Evolutionary conservation across 2,888 invertebrate species (phyloP), one percentile per base, ranked within the genome.

Genomic region (Endotricha flammealis): DNA sequence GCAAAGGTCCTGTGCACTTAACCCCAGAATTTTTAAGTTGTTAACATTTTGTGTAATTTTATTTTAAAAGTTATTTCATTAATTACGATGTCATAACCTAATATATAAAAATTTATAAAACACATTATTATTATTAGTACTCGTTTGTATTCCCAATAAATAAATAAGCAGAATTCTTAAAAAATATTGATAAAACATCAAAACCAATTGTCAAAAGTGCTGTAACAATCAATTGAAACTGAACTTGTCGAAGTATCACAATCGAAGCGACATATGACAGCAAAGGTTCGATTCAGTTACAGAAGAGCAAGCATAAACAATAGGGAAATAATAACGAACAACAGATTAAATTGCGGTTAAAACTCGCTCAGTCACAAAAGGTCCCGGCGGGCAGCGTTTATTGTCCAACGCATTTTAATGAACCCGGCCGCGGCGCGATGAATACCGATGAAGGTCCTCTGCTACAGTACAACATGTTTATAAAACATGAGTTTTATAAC

Each of bases 371-470:
- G 58, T 58, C 60, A 71, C 70, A 72, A 76, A 72, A 68, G 73
- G 70, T 70, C 79, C 73, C 68, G 61, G 44, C 71, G 68, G 75
- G 53, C 50, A 44, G 50, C 68, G 68, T 73, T 78, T 78, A 81
- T 80, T 81, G 74, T 80, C 69, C 65, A 58, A 56, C 72, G 80
- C 73, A 82, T 85, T 82, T 80, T 80, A 85, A 85, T 83, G 79
- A 82, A 75, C 68, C 66, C 56, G 57, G 56, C 62, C 53, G 59
- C 54, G 53, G 57, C 53, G 45, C 56, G 59, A 67, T 80, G 81
- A 82, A 83, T 82, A 74, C 73, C 71, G 73, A 83, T 79, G 73
- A 67, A 71, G 57, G 57, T 45, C 41, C 46, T 52, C 53, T 54
- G 55, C 53, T 57, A 51, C 57, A 41, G 41, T 41, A 53, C 46